Conservation (phyloP, 2,888 invertebrate species). For the Charanyca ferruginea region DNA sequence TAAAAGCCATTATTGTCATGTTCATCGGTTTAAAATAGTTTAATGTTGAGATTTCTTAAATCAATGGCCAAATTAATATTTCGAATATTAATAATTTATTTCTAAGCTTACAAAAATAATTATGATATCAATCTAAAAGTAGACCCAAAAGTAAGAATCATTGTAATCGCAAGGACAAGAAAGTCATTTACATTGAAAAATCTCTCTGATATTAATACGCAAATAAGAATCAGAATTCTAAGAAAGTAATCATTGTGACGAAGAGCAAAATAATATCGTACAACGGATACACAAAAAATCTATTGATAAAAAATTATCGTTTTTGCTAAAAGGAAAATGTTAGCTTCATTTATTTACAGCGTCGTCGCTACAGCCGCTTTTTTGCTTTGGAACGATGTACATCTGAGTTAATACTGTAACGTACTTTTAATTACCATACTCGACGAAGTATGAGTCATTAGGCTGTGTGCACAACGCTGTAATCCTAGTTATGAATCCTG, state of each 20-base stretch:
- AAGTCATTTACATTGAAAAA: slow-evolving; percentile 46
- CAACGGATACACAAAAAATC: slow-evolving; percentile 51
- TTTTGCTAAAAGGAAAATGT: slow-evolving; percentile 53
- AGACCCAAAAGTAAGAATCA: slow-evolving; percentile 25
- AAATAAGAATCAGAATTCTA: slow-evolving; percentile 58
- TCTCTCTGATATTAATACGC: slow-evolving; percentile 56
- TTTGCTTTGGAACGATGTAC: slow-evolving; percentile 49
- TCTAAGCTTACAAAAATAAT: slow-evolving; percentile 1
- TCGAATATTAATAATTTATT: slow-evolving; percentile 1
- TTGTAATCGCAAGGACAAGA: slow-evolving; percentile 34
- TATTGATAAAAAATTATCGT: slow-evolving; percentile 55
- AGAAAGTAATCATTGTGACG: slow-evolving; percentile 65
- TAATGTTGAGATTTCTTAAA: too few relatives aligned
- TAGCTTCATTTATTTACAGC: slow-evolving; percentile 41
- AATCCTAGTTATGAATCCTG: slow-evolving; percentile 46
- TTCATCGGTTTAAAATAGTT: too few relatives aligned
- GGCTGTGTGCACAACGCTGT: slow-evolving; percentile 38
- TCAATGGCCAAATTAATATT: too few relatives aligned
- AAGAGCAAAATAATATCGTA: slow-evolving; percentile 55
- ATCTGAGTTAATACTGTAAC: slow-evolving; percentile 47
- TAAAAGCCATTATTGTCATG: too few relatives aligned
- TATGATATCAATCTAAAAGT: slow-evolving; percentile 13
- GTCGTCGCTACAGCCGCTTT: slow-evolving; percentile 42
- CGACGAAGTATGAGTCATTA: slow-evolving; percentile 55
- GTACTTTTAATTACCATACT: slow-evolving; percentile 67